phyloP scores from a whole-genome alignment of 2,888 invertebrate genomes.

The Eretmocerus hayati region DNA sequence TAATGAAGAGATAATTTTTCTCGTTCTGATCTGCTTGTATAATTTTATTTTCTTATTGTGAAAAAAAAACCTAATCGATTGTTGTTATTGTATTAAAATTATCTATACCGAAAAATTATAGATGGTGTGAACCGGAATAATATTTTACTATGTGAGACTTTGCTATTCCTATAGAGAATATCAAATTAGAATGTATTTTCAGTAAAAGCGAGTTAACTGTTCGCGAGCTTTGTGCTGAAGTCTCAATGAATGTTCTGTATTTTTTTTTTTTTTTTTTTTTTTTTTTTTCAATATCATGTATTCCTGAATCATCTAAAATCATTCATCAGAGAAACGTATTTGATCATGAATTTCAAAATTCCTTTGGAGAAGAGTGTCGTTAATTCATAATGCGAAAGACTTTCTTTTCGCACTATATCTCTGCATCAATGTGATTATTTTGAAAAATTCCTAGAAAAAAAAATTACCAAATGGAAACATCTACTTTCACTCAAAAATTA shows the following conservation, averaged over 20 bases:
- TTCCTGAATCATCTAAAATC: too few species aligned
- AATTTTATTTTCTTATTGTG: conserved; percentile 24
- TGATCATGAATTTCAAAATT: too few species aligned
- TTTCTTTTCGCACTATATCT: too few species aligned
- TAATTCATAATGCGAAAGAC: too few species aligned
- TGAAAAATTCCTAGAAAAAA: too few species aligned
- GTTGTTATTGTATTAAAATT: conserved; percentile 21
- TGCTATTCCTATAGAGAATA: conserved; percentile 20
- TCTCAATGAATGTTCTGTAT: conserved; percentile 10
- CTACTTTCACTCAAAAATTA: too few species aligned
- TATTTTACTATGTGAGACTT: conserved; percentile 25
- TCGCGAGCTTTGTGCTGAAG: conserved; percentile 10
- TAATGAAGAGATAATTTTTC: conserved; percentile 11
- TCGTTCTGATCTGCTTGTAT: conserved; percentile 22
- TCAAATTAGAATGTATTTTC: conserved; percentile 23
- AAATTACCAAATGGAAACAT: too few species aligned
- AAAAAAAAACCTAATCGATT: conserved; percentile 14
- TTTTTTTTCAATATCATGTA: neutral
- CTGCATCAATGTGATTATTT: too few species aligned
- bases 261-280: neutral
- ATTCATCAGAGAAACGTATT: too few species aligned
- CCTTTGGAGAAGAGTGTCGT: too few species aligned
- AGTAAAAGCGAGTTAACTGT: conserved; percentile 8
- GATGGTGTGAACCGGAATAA: conserved; percentile 16
- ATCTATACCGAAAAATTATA: conserved; percentile 22